Conservation (phyloP, 92 coral and sea anemone species). For the Ricordea florida region DNA sequence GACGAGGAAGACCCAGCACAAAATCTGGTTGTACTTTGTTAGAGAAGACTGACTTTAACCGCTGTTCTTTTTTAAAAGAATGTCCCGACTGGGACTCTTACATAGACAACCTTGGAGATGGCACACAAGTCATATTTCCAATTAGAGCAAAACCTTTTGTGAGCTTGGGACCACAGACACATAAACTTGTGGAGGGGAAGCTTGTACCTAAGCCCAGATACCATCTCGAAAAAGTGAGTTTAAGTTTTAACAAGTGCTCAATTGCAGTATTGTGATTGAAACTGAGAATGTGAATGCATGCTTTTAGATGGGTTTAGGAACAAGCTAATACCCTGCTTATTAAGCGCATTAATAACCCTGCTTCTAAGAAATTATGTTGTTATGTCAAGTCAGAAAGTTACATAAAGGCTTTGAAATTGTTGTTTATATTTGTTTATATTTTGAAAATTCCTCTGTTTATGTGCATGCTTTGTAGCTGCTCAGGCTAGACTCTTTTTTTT, state of each 20-base stretch:
- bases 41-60: not conserved
- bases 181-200: not conserved
- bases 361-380: no score
- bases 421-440: no score
- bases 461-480: no score
- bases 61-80: not conserved
- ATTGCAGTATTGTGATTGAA: not conserved
- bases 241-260: not conserved
- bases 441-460: no score
- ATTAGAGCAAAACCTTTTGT: not conserved
- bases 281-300: no score
- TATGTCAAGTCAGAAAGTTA: no score
- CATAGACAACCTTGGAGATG: slow-evolving; percentile 4
- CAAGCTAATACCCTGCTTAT: no score
- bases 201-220: slow-evolving; percentile 8
- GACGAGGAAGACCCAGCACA: not conserved
- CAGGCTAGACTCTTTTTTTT: no score
- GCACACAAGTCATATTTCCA: not conserved
- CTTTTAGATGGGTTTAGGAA: no score
- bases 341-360: no score
- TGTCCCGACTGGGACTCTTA: not conserved
- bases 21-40: slow-evolving; percentile 12
- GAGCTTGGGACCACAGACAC: slow-evolving; percentile 4
- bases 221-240: slow-evolving; percentile 12
- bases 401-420: no score